phyloP scores from a whole-genome alignment of 2,888 invertebrate species.

The Pyrrhosoma nymphula region DNA sequence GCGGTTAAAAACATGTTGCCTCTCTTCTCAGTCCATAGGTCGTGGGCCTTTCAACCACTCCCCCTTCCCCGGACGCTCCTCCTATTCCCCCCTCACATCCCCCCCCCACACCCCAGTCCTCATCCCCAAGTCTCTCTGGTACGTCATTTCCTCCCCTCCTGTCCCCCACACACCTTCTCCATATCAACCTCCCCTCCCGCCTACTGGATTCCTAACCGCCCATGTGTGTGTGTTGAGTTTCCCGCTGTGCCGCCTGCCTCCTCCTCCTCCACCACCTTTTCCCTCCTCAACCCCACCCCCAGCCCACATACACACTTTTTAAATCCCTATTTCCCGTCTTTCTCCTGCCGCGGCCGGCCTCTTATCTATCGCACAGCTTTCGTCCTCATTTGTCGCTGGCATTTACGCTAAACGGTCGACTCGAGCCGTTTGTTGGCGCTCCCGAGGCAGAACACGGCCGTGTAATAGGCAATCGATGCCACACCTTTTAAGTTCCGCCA shows the following conservation, averaged over 20 bases:
- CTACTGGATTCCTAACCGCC: constrained; percentile 19
- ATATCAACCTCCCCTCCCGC: constrained; percentile 14
- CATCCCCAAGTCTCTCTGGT: too few relatives aligned
- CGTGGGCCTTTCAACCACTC: constrained; percentile 28
- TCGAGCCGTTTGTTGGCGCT: neutral
- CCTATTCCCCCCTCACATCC: neutral
- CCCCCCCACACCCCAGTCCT: too few relatives aligned
- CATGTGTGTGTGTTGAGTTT: neutral
- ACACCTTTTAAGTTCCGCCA: neutral
- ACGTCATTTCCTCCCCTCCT: neutral
- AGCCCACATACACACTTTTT: neutral
- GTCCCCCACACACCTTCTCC: neutral
- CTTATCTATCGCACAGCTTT: neutral
- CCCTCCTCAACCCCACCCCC: neutral
- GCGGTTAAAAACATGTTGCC: neutral
- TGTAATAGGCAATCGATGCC: neutral
- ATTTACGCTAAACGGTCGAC: neutral
- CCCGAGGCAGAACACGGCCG: neutral
- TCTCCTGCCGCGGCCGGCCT: neutral
- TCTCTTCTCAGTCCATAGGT: constrained; percentile 25
- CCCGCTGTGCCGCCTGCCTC: neutral
- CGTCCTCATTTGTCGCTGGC: neutral
- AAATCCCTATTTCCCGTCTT: constrained; percentile 2
- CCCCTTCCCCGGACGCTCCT: neutral
- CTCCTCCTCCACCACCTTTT: too few relatives aligned